Conservation (phyloP, 2,113 vertebrate genomes). For the Bucco capensis region DNA sequence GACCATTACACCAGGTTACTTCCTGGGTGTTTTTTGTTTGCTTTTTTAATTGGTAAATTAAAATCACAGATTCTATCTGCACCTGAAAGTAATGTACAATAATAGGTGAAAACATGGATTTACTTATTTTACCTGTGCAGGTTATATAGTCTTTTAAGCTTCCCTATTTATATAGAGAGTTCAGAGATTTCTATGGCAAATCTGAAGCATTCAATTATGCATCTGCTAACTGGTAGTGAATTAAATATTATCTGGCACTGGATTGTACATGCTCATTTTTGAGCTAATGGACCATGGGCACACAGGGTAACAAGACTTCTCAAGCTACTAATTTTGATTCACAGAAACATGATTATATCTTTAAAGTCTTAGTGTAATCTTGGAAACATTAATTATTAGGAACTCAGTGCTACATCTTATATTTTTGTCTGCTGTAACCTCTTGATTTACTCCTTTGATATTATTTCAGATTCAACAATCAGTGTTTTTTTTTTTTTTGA, state of each 20-base stretch:
- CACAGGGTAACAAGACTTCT: not conserved
- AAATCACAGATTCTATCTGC: not conserved
- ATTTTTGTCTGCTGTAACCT: constrained; percentile 54
- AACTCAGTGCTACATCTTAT: constrained; percentile 52
- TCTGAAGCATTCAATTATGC: not conserved
- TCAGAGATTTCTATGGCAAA: not conserved
- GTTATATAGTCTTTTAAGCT: not conserved
- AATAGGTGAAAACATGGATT: not conserved
- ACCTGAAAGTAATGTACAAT: not conserved
- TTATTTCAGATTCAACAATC: constrained; percentile 63
- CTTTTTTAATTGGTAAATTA: not conserved
- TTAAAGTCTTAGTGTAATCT: constrained; percentile 25
- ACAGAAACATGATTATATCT: not conserved
- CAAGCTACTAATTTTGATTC: constrained; percentile 45
- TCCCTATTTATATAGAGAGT: not conserved
- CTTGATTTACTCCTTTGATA: constrained; percentile 67
- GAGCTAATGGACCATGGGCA: not conserved
- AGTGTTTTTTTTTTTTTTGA: constrained; percentile 31
- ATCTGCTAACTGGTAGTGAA: not conserved
- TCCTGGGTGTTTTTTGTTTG: not conserved
- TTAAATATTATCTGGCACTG: not conserved
- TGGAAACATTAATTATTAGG: constrained; percentile 53
- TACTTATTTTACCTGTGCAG: not conserved
- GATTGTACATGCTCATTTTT: not conserved
- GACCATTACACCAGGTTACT: not conserved